Conservation (phyloP, 2,888 invertebrate genomes). For the Heliconius charithonia region DNA sequence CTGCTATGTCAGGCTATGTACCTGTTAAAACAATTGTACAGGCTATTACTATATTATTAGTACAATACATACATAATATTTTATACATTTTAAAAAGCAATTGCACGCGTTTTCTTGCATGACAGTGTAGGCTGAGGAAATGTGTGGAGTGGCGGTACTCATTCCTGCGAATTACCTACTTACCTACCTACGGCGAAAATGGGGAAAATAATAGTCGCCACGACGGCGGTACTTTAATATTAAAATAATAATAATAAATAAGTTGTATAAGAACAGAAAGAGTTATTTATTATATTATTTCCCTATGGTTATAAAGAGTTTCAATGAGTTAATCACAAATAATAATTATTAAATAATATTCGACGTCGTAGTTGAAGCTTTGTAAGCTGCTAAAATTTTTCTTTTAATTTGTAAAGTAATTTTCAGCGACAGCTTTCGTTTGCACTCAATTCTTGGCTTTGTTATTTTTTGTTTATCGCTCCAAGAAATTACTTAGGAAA, state of each 20-base stretch:
- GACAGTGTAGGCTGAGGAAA: neutral
- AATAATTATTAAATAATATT: neutral
- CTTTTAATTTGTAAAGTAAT: neutral
- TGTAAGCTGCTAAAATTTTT: conserved; percentile 7
- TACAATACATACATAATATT: too few species aligned
- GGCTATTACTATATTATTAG: too few species aligned
- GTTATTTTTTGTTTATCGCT: conserved; percentile 14
- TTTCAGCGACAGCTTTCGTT: conserved; percentile 19
- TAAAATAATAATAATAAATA: too few species aligned
- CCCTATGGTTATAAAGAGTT: neutral
- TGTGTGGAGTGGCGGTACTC: neutral
- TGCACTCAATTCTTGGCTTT: conserved; percentile 18
- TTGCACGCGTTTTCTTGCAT: too few species aligned
- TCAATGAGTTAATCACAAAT: neutral
- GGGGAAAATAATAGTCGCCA: too few species aligned
- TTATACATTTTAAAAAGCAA: too few species aligned
- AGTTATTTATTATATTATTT: too few species aligned
- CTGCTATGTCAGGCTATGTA: too few species aligned
- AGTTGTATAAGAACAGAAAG: too few species aligned
- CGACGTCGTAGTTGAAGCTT: neutral
- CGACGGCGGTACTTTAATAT: too few species aligned
- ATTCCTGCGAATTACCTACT: neutral
- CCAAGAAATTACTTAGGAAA: conserved; percentile 14
- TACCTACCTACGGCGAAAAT: neutral
- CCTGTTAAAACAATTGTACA: too few species aligned